Evolutionary conservation across 2,888 invertebrate genomes (phyloP).

Genomic region (Scaptomyza parva): DNA sequence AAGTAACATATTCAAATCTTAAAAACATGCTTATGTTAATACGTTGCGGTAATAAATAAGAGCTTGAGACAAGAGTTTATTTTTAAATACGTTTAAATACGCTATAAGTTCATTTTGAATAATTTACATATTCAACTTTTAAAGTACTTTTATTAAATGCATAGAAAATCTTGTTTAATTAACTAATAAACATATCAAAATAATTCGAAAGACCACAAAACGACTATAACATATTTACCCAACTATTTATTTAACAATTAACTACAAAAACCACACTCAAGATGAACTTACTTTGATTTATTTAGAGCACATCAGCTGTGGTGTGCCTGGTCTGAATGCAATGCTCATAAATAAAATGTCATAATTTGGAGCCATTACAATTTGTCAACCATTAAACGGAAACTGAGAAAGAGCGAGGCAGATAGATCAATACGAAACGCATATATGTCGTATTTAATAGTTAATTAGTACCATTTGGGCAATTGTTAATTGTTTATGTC

Average conservation of each 20-base stretch:
- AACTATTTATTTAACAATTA: neutral
- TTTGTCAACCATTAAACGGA: slow-evolving; percentile 22
- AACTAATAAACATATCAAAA: neutral
- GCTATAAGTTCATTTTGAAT: too few species aligned
- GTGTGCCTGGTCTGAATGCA: neutral
- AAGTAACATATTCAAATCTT: too few species aligned
- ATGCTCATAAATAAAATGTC: slow-evolving; percentile 17
- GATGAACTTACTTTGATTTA: neutral
- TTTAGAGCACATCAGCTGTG: neutral
- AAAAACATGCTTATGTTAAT: too few species aligned
- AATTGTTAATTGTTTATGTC: slow-evolving; percentile 73
- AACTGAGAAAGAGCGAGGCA: too few species aligned
- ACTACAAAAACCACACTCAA: neutral
- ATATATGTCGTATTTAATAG: slow-evolving; percentile 63
- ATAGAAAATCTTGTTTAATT: neutral
- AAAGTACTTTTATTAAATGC: too few species aligned
- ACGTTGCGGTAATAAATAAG: too few species aligned
- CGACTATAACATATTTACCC: neutral
- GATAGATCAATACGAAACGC: slow-evolving; percentile 19
- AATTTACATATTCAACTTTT: too few species aligned
- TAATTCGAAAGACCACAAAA: neutral
- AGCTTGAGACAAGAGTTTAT: too few species aligned
- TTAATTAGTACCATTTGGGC: slow-evolving; percentile 71
- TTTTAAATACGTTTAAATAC: too few species aligned
- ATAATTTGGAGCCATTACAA: slow-evolving; percentile 6